phyloP scores from a whole-genome alignment of 2,888 invertebrate genomes.

The Vesta saturnalis region DNA sequence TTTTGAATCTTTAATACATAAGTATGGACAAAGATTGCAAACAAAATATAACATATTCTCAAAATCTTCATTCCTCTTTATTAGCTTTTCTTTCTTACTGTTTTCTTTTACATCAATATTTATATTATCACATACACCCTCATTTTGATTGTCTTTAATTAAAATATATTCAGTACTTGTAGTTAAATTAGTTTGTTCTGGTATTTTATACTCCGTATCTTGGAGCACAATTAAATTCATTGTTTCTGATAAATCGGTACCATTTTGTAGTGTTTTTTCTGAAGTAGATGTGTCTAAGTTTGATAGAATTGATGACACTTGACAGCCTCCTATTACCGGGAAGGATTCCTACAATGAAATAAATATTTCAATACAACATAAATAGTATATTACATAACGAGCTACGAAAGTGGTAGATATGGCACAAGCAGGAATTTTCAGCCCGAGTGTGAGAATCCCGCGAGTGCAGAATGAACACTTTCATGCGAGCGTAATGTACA shows the following conservation, averaged over 20 bases:
- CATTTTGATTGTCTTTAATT: slow-evolving; percentile 47
- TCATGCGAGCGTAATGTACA: too few species aligned
- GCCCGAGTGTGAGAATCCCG: too few species aligned
- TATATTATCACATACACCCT: slow-evolving; percentile 32
- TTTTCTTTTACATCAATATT: slow-evolving; percentile 25
- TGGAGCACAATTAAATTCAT: slow-evolving; percentile 53
- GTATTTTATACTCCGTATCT: slow-evolving; percentile 49
- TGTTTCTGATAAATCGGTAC: slow-evolving; percentile 46
- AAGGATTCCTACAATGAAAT: slow-evolving; percentile 52
- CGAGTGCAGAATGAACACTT: too few species aligned
- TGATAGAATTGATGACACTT: slow-evolving; percentile 57
- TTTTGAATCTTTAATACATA: slow-evolving; percentile 57
- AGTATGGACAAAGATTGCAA: slow-evolving; percentile 59
- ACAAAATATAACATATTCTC: slow-evolving; percentile 58
- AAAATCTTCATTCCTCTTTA: slow-evolving; percentile 45
- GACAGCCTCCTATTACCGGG: slow-evolving; percentile 57
- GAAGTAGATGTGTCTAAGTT: slow-evolving; percentile 49
- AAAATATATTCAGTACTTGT: slow-evolving; percentile 50
- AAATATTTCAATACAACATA: too few species aligned
- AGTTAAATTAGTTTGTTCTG: slow-evolving; percentile 41
- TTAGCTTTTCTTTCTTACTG: slow-evolving; percentile 32
- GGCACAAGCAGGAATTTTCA: too few species aligned
- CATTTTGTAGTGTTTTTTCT: slow-evolving; percentile 38
- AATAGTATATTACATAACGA: too few species aligned
- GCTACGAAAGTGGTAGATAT: too few species aligned